Conservation (phyloP, 2,797 vertebrate genomes). For the Sebastes flavidus region DNA sequence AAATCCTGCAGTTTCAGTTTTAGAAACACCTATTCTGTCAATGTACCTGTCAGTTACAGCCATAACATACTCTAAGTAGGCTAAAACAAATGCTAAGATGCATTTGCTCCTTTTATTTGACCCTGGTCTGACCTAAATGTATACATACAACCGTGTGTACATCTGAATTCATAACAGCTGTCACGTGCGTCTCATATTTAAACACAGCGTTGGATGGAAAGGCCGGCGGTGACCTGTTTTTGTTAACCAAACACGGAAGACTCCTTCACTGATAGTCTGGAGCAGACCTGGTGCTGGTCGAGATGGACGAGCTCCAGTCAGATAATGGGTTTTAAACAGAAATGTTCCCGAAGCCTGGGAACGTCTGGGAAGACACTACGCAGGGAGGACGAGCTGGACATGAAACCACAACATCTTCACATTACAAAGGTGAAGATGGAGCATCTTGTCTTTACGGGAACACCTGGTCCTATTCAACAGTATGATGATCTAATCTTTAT, state of each 20-base stretch:
- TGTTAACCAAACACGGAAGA: constrained; percentile 52
- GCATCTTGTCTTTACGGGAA: constrained; percentile 27
- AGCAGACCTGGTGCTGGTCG: constrained; percentile 26
- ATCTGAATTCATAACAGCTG: constrained; percentile 55
- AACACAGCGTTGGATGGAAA: constrained; percentile 49
- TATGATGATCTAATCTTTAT: constrained; percentile 1
- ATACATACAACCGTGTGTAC: constrained; percentile 33
- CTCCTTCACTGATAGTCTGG: constrained; percentile 34
- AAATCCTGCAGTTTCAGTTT: background rate
- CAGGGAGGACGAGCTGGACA: constrained; percentile 63
- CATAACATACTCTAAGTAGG: background rate
- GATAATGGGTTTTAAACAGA: constrained; percentile 74
- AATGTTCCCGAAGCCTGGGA: constrained; percentile 31
- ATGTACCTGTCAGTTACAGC: background rate
- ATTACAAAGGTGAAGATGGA: constrained; percentile 10
- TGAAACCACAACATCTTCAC: constrained; percentile 52
- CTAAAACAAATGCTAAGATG: constrained; percentile 11
- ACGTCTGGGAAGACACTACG: constrained; percentile 45
- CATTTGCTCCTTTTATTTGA: constrained; percentile 23
- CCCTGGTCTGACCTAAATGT: background rate
- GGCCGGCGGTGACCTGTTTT: background rate
- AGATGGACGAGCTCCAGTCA: constrained; percentile 62
- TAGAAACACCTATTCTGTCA: background rate
- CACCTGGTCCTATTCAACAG: background rate
- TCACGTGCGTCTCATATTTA: constrained; percentile 44